Evolutionary conservation across 2,888 invertebrate species (phyloP), one percentile per base, ranked within the genome.

Genomic region (Mesochorus sp.): DNA sequence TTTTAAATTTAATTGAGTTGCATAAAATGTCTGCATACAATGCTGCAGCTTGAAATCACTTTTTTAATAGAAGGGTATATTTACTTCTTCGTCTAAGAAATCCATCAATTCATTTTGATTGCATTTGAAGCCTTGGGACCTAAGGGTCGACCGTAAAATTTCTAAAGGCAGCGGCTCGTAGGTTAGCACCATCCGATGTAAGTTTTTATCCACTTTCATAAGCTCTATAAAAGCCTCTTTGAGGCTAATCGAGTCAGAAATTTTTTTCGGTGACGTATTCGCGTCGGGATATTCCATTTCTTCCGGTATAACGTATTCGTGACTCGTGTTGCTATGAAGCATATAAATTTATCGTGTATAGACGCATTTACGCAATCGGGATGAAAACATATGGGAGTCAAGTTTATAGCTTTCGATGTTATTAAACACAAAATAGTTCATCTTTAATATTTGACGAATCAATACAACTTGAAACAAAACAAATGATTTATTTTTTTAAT

Each of bases 121-220:
- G 74, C 92, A 91, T 81, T 91, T 92, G 4, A 92, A 88, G 6
- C 92, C 92, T 55, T 87, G 85, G 14, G 86, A 85, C 78, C 91
- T 92, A 2, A 93, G 80, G 68, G 86, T 87, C 10, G 83, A 79
- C 79, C 91, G 91, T 34, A 93, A 84, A 0, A 88, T 83, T 80
- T 92, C 92, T 12, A 93, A 82, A 81, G 92, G 91, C 70, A 93
- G 81, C 1, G 93, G 93, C 85, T 92, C 91, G 81, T 93, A 93
- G 34, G 85, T 85, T 8, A 93, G 85, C 66, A 93, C 86, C 81
- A 91, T 91, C n/a, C 85, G 87, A 79, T 93, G 87, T 3, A 93
- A 82, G 14, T 91, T 90, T 68, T 86, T 85, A 76, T 92, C 88
- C 12, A 79, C 80, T 26, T 81, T 81, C 6, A 93, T 85, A 2